Conservation (phyloP, 92 coral and sea anemone species). For the Palythoa grandiflora region DNA sequence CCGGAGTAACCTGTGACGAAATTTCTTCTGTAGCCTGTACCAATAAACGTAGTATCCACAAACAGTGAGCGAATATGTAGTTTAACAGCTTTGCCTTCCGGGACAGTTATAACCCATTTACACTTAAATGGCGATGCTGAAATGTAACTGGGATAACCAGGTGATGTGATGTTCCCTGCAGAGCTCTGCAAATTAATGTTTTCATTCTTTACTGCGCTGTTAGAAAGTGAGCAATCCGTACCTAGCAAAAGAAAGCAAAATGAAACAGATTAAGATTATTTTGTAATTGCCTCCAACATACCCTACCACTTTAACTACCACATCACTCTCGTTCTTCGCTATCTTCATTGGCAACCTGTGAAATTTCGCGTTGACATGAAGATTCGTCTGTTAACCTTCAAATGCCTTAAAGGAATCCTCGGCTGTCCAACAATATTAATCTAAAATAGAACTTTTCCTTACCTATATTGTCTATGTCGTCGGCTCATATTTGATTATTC, state of each 20-base stretch:
- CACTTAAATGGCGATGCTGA: neutral
- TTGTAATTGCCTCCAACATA: too few species aligned
- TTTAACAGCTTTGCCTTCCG: conserved; percentile 22
- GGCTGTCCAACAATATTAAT: neutral
- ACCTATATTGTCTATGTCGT: too few species aligned
- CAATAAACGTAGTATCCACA: neutral
- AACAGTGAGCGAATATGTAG: neutral
- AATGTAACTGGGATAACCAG: conserved; percentile 17
- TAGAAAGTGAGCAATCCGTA: conserved; percentile 7
- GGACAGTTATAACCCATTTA: conserved; percentile 5
- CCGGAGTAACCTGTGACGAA: conserved; percentile 10
- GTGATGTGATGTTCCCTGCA: conserved; percentile 37
- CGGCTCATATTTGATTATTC: too few species aligned
- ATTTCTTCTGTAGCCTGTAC: neutral
- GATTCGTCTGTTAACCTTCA: too few species aligned
- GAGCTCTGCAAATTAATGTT: conserved; percentile 8
- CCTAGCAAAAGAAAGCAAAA: neutral
- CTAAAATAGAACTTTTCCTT: too few species aligned
- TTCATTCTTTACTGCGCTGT: neutral
- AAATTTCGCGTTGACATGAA: too few species aligned
- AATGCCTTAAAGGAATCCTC: neutral
- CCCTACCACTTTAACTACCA: too few species aligned
- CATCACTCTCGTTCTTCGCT: too few species aligned
- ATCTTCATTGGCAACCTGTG: too few species aligned
- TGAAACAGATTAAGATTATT: neutral